Conservation (phyloP, 2,113 vertebrate genomes). For the Calidris pygmaea region DNA sequence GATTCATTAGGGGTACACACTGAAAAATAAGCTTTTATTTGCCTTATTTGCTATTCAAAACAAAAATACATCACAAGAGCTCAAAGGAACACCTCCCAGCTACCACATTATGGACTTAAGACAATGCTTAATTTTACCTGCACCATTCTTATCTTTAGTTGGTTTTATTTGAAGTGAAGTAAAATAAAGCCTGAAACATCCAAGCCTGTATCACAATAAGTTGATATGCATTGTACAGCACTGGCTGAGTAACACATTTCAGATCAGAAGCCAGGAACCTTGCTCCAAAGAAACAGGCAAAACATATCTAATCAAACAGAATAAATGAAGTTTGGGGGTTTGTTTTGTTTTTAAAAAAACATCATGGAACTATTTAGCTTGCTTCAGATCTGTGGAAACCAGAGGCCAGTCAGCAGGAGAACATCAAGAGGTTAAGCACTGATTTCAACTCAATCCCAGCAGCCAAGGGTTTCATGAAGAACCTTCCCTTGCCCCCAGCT, state of each 20-base stretch:
- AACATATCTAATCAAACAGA: background rate
- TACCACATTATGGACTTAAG: background rate
- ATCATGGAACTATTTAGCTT: background rate
- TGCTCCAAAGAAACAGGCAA: background rate
- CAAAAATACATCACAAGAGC: background rate
- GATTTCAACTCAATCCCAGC: background rate
- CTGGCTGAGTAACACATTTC: background rate
- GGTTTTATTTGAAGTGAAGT: background rate
- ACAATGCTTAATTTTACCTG: background rate
- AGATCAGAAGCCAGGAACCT: background rate
- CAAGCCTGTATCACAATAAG: background rate
- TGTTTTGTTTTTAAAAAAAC: background rate
- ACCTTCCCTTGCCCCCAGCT: background rate
- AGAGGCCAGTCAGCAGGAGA: background rate
- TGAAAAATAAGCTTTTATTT: background rate
- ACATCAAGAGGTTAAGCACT: background rate
- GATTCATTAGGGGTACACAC: no score
- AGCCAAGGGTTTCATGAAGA: rapidly evolving
- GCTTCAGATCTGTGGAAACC: background rate
- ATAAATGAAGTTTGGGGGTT: background rate
- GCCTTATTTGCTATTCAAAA: background rate
- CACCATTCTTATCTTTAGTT: background rate
- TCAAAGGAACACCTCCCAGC: background rate
- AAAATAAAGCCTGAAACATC: background rate
- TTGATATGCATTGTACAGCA: background rate